These are phyloP conservation scores for Deilephila porcellus DNA, from an alignment of 2,888 invertebrate genomes.

Conservation along the genomic window DNA sequence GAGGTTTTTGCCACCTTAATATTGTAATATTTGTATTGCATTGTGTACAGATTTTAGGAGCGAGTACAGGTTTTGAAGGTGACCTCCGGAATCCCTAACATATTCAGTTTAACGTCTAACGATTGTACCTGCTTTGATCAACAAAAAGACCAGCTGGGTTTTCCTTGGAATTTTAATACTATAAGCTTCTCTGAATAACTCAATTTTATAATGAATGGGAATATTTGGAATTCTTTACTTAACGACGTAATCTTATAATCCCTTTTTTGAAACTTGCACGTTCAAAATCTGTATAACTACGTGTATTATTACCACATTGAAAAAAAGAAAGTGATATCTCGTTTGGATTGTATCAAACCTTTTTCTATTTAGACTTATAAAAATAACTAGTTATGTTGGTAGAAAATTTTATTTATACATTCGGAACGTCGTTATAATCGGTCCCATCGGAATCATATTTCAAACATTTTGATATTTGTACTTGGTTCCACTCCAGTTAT, in stretches of 20 bases:
- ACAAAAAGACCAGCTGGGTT: neutral
- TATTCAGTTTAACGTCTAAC: neutral
- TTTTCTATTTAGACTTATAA: too few relatives aligned
- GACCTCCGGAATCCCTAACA: slow-evolving; percentile 2
- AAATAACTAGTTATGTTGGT: neutral
- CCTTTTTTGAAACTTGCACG: neutral
- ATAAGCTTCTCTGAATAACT: neutral
- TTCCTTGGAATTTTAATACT: neutral
- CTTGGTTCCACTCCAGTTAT: neutral
- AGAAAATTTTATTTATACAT: neutral
- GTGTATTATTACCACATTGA: neutral
- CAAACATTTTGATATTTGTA: slow-evolving; percentile 6
- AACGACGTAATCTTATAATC: neutral
- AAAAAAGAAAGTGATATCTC: neutral
- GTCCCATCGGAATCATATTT: neutral
- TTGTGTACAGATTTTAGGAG: neutral
- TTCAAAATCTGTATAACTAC: neutral
- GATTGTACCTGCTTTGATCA: slow-evolving; percentile 1
- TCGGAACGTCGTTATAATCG: neutral
- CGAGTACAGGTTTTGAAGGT: slow-evolving; percentile 4
- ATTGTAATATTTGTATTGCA: neutral
- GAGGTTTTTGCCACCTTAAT: neutral
- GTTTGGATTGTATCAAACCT: too few relatives aligned
- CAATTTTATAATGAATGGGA: neutral
- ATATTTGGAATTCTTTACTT: neutral